Evolutionary conservation across 2,113 vertebrate genomes (phyloP), one percentile per base, ranked within the genome.

Genomic region (Cephalopterus ornatus): DNA sequence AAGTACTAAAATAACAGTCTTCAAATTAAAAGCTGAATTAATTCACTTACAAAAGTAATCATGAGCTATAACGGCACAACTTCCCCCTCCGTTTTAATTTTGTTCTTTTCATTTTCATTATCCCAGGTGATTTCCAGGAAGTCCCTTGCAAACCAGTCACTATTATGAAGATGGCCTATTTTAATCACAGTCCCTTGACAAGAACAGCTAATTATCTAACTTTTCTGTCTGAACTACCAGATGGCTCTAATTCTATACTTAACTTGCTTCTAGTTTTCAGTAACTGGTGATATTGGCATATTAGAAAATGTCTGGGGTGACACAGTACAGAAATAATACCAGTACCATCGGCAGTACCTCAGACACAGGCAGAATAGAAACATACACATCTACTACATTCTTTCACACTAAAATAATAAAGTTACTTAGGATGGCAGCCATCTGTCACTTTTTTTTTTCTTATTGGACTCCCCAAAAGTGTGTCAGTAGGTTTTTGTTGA

Each of bases 101-200:
- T 91, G n/a, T 79, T 94, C 94, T 94, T 96, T 95, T 95, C 82
- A 96, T 96, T 96, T 95, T 76, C 81, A 58, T 71, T 82, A 89
- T 93, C 96, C 96, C 96, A 70, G 71, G 94, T 89, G 94, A 93
- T 44, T 85, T 79, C 68, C 84, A 88, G 89, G 89, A 96, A 95
- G 77, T 79, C 95, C 94, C 95, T 77, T 76, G 82, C 87, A 94
- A 96, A 93, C 84, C 27, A 93, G 77, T 89, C 89, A 58, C 91
- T 89, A 22, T 93, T 95, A 93, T 89, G 66, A 95, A 85, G 74
- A 76, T 96, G 92, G 89, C 92, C 92, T 96, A 96, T 96, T 97
- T 97, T 96, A 96, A 96, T 96, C 89, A 85, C 49, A 89, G 74
- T 96, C 96, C 92, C 96, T 89, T 95, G 95, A 96, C 92, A 91